Evolutionary conservation across 2,113 vertebrate species (phyloP).

Genomic region (Lucifuga dentata): DNA sequence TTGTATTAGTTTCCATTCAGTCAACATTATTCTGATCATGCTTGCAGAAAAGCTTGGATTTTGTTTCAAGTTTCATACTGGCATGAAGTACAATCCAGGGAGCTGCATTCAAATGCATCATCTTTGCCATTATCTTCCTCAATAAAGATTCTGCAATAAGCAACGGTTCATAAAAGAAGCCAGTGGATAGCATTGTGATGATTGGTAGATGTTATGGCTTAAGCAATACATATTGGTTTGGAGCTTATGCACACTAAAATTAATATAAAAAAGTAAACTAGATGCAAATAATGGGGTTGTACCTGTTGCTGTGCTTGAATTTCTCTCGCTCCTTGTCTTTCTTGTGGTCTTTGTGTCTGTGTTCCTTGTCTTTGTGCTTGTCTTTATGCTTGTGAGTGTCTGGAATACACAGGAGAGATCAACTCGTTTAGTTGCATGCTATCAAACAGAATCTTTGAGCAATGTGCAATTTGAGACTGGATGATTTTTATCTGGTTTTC

Average conservation of each 20-base stretch:
- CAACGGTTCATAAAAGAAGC: not conserved
- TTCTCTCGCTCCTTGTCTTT: constrained; percentile 95
- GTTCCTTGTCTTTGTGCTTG: constrained; percentile 96
- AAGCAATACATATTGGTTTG: constrained; percentile 3
- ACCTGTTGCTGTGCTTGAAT: constrained; percentile 95
- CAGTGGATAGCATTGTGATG: not conserved
- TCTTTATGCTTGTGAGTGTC: constrained; percentile 94
- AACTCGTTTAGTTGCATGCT: not conserved
- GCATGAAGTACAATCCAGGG: not conserved
- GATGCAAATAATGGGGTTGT: constrained; percentile 18
- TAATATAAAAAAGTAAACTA: not conserved
- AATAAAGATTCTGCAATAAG: not conserved
- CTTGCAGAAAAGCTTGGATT: not conserved
- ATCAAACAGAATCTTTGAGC: not conserved
- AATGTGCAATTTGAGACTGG: not conserved
- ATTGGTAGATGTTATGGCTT: not conserved
- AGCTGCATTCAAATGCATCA: not conserved
- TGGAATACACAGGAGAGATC: constrained; percentile 41
- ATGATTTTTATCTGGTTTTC: not conserved
- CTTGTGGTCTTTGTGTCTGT: constrained; percentile 97
- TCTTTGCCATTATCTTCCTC: not conserved
- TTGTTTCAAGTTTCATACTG: not conserved
- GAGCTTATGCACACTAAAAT: too few species aligned
- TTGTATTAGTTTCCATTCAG: constrained; percentile 4
- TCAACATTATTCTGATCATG: not conserved